Evolutionary conservation across 2,797 vertebrate species (phyloP).

Genomic region (Epinephelus awoara): DNA sequence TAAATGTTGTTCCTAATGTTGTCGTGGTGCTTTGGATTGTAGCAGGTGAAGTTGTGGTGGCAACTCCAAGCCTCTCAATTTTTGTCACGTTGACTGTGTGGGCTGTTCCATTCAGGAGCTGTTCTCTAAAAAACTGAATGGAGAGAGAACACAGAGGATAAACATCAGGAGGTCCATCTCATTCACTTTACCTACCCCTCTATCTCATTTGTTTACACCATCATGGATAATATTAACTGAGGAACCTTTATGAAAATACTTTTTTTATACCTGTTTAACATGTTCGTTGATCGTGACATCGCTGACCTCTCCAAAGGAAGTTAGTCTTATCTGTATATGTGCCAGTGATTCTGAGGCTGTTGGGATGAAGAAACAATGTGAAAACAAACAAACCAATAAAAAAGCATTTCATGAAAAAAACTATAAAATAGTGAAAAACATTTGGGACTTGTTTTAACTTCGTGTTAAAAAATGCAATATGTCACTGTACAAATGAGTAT

Average conservation of each 20-base stretch:
- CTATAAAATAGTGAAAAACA: no score
- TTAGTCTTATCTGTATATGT: conserved; percentile 49
- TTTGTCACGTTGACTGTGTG: conserved; percentile 21
- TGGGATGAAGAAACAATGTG: no score
- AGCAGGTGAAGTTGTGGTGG: no score
- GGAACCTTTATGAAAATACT: neutral
- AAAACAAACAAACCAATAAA: no score
- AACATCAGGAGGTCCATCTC: neutral
- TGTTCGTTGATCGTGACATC: conserved; percentile 26
- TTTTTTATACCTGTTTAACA: conserved; percentile 49
- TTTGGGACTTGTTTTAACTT: no score
- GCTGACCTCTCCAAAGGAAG: conserved; percentile 14
- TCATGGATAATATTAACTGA: neutral
- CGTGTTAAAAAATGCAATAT: no score
- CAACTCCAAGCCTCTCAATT: neutral
- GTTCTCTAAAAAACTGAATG: conserved; percentile 43
- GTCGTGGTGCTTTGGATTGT: no score
- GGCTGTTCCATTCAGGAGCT: conserved; percentile 34
- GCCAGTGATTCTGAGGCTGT: neutral
- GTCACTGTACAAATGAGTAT: no score
- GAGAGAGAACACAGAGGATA: conserved; percentile 24
- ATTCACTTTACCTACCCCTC: neutral
- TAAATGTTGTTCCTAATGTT: no score
- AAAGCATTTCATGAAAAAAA: no score
- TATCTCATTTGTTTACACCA: neutral